Conservation (phyloP, 92 coral and sea anemone genomes). For the Diadumene lineata region DNA sequence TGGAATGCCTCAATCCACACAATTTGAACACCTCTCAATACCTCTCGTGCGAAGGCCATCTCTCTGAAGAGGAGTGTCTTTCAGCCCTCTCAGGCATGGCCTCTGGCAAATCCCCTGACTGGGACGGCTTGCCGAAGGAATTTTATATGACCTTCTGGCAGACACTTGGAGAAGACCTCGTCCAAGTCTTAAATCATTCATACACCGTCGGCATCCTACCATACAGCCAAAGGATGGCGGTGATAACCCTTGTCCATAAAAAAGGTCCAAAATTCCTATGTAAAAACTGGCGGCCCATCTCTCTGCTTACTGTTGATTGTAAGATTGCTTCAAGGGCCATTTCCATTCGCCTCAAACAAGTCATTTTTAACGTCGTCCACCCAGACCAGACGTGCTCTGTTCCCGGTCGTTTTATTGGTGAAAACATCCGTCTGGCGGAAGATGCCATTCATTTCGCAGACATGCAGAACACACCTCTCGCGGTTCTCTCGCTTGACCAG, state of each 20-base stretch:
- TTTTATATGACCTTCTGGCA: conserved; percentile 58
- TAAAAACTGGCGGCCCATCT: conserved; percentile 64
- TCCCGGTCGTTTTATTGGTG: conserved; percentile 48
- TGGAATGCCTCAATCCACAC: neutral
- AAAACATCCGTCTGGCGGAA: conserved; percentile 35
- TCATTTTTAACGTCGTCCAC: conserved; percentile 16
- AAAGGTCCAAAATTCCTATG: conserved; percentile 34
- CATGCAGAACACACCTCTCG: neutral
- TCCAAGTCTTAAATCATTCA: conserved; percentile 32
- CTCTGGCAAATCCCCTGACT: conserved; percentile 36
- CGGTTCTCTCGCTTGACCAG: conserved; percentile 52
- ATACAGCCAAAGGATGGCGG: conserved; percentile 21
- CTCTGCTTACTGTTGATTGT: conserved; percentile 50
- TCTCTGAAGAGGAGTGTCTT: conserved; percentile 32
- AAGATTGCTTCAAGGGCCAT: conserved; percentile 31
- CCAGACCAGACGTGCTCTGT: conserved; percentile 58
- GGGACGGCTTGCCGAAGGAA: conserved; percentile 64
- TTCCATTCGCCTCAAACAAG: conserved; percentile 26
- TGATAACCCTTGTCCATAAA: conserved; percentile 43
- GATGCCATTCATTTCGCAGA: conserved; percentile 23
- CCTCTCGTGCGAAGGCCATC: conserved; percentile 39
- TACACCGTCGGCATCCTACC: conserved; percentile 8
- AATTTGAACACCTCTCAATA: neutral
- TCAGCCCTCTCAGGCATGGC: conserved; percentile 39
- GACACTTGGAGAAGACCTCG: conserved; percentile 37